Base-by-base conservation (phyloP, 1,140 invertebrate species). In the Drosophila parvula region DNA sequence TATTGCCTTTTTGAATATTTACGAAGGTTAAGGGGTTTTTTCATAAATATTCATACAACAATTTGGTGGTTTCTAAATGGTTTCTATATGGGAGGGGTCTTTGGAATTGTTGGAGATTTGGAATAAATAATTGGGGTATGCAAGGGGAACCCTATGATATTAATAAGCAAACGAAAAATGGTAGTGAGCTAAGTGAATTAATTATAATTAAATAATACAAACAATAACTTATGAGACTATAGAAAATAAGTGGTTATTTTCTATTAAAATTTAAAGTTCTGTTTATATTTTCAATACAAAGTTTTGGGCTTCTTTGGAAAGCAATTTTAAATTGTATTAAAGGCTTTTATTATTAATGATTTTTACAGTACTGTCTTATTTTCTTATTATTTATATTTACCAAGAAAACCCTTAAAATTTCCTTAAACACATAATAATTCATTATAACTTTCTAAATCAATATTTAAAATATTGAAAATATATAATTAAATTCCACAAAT, bases 1-100 rank as follows among this genome's bases (percentile, higher is more conserved):
- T 16, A 45, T 45, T 47, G 32, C 11, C 32, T 27, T 59, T 59
- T 43, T 60, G 18, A 59, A 60, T 63, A 27, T 43, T 63, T 32
- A 40, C 22, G 3, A 18, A 3, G 12, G 5, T 7, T 22, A 3
- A 3, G 18, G 14, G 4, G 0, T 5, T 30, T 9, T 18, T 59
- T 32, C 14, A 59, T 63, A 32, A 59, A 43, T 63, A 63, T 60
- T 43, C 22, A 63, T 62, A 22, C 0, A 10, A 12, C 8, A n/a
- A 36, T 36, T 34, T 32, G 18, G 32, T 6, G 32, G 10, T 16
- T 55, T 55, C 28, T 36, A 9, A 22, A 53, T 22, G 32, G 16
- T 5, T 44, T 44, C 16, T 22, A 1, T 3, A 9, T 8, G n/a
- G 3, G 2, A 7, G 4, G 30, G 48, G 16, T 34, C 11, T 36